Conservation (phyloP, 2,888 invertebrate genomes). For the Tipula vernalis region DNA sequence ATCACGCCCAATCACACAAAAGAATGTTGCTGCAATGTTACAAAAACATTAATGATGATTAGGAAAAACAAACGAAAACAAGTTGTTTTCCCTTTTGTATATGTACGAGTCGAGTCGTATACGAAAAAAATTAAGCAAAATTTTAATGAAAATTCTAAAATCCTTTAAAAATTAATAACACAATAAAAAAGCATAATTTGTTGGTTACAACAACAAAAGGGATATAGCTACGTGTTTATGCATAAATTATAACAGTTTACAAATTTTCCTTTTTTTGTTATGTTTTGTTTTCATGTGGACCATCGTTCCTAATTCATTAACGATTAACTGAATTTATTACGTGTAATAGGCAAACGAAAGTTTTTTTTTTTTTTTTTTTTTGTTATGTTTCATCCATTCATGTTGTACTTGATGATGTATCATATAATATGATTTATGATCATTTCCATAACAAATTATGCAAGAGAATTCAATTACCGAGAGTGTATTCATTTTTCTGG, state of each 20-base stretch:
- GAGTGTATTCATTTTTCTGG: not conserved
- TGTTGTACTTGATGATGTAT: not conserved
- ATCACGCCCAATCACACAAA: not conserved
- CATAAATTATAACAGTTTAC: not conserved
- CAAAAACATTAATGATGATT: not conserved
- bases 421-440: not conserved
- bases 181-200: not conserved
- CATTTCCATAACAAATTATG: not conserved
- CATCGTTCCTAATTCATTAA: not conserved
- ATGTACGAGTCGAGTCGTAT: not conserved
- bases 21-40: not conserved
- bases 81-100: not conserved
- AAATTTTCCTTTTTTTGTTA: not conserved
- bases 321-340: not conserved
- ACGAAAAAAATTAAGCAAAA: not conserved
- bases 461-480: not conserved
- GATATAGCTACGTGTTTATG: not conserved
- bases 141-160: not conserved
- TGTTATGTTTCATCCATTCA: not conserved
- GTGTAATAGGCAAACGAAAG: not conserved
- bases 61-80: not conserved
- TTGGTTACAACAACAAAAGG: not conserved
- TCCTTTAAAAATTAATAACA: not conserved
- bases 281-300: not conserved
- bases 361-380: not conserved